These are phyloP conservation scores for Pinctada fucata DNA, from an alignment of 2,888 invertebrate genomes.

Conservation along the genomic window DNA sequence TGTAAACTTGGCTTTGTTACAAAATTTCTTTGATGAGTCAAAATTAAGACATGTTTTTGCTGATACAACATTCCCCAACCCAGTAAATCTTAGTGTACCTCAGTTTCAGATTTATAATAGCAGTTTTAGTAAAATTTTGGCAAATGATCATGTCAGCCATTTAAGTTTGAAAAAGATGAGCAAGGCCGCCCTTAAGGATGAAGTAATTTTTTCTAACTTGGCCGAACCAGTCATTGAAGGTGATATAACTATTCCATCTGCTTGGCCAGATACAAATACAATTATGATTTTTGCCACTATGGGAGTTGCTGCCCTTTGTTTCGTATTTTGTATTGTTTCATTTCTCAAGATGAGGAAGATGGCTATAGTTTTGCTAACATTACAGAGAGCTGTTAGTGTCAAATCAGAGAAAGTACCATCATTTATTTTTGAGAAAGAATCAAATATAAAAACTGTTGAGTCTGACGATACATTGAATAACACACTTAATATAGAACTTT, in stretches of 20 bases:
- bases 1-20: slow-evolving; percentile 17
- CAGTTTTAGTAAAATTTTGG: slow-evolving; percentile 12
- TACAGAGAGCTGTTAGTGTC: neutral
- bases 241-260: neutral
- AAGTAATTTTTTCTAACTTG: neutral
- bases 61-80: slow-evolving; percentile 13
- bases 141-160: neutral
- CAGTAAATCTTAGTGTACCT: slow-evolving; percentile 11
- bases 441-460: neutral
- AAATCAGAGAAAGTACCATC: slow-evolving; percentile 15
- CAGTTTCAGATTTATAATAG: slow-evolving; percentile 15
- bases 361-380: slow-evolving; percentile 3
- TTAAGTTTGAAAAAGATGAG: slow-evolving; percentile 22
- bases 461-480: neutral
- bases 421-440: slow-evolving; percentile 7
- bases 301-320: slow-evolving; percentile 12
- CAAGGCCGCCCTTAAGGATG: slow-evolving; percentile 20
- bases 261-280: slow-evolving; percentile 23
- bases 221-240: neutral
- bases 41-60: slow-evolving; percentile 5
- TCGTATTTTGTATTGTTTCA: neutral
- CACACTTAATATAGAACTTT: neutral
- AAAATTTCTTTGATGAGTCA: slow-evolving; percentile 23
- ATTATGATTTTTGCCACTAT: slow-evolving; percentile 8
- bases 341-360: slow-evolving; percentile 9